Percentiles rank a stretch among this genome's conserved stretches.
Conservation (phyloP, 2,888 invertebrate genomes). For the Drosophila lutescens region DNA sequence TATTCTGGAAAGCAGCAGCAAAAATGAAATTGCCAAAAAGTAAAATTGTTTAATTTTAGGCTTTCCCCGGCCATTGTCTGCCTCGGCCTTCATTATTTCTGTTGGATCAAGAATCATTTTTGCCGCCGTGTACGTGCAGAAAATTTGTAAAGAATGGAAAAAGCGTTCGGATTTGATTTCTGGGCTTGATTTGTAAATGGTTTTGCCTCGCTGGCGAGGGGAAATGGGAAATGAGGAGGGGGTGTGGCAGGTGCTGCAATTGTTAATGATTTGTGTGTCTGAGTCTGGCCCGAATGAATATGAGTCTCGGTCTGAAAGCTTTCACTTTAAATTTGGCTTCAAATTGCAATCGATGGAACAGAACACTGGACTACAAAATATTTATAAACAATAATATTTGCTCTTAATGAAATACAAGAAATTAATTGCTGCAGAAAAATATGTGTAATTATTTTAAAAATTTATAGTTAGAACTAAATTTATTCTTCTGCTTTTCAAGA, state of each 20-base stretch:
- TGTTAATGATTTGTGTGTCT: slow-evolving; percentile 47
- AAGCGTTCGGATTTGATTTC: slow-evolving; percentile 32
- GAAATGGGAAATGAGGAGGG: neutral
- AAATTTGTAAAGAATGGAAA: slow-evolving; percentile 36
- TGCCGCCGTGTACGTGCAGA: slow-evolving; percentile 41
- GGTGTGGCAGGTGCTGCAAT: slow-evolving; percentile 46
- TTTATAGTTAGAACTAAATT: too few species aligned
- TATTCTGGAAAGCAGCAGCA: slow-evolving; percentile 52
- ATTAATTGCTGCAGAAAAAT: too few species aligned
- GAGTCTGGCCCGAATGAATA: slow-evolving; percentile 4
- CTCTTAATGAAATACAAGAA: too few species aligned
- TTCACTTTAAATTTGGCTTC: slow-evolving; percentile 20
- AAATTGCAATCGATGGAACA: neutral
- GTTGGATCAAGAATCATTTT: slow-evolving; percentile 45
- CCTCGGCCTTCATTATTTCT: slow-evolving; percentile 33
- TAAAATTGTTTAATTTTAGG: slow-evolving; percentile 73
- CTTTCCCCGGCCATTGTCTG: slow-evolving; percentile 37
- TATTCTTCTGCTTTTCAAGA: too few species aligned
- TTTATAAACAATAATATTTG: too few species aligned
- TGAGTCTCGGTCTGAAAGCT: slow-evolving; percentile 4
- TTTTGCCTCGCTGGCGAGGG: neutral
- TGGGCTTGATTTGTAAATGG: slow-evolving; percentile 40
- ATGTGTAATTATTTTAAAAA: too few species aligned
- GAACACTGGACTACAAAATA: neutral
- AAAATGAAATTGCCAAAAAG: slow-evolving; percentile 52